Conservation (phyloP, 2,113 vertebrate genomes). For the Dicaeum eximium region DNA sequence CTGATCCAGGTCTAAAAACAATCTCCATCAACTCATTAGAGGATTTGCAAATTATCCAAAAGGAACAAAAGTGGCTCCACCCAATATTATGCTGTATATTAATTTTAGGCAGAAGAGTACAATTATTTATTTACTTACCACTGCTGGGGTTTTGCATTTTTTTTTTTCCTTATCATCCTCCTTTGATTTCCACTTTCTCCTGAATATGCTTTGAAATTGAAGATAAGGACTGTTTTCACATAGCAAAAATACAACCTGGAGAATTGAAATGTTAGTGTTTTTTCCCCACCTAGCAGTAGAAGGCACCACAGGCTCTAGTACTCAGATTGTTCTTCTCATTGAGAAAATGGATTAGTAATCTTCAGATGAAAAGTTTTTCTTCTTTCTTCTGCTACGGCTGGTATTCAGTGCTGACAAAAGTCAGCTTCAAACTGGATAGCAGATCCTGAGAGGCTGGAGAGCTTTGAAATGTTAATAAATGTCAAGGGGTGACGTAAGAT, state of each 20-base stretch:
- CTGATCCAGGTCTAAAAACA: neutral
- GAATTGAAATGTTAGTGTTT: neutral
- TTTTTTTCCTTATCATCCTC: neutral
- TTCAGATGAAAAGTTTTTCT: neutral
- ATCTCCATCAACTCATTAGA: neutral
- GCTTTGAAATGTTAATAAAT: neutral
- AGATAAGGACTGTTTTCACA: neutral
- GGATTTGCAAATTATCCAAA: neutral
- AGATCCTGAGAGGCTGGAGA: neutral
- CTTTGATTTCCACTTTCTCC: neutral
- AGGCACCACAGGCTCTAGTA: neutral
- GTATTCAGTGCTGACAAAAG: neutral
- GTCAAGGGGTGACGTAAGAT: neutral
- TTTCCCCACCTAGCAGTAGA: neutral
- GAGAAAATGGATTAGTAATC: neutral
- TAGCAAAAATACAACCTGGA: neutral
- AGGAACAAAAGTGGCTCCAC: neutral
- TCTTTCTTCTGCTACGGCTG: neutral
- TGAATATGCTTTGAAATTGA: neutral
- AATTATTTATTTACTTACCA: conserved; percentile 23
- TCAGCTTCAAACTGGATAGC: neutral
- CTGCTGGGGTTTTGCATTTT: neutral
- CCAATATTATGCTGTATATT: neutral
- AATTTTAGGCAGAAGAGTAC: neutral
- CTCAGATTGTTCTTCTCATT: neutral